Evolutionary conservation across 2,888 invertebrate species (phyloP).

Genomic region (Hofmannophila pseudospretella): DNA sequence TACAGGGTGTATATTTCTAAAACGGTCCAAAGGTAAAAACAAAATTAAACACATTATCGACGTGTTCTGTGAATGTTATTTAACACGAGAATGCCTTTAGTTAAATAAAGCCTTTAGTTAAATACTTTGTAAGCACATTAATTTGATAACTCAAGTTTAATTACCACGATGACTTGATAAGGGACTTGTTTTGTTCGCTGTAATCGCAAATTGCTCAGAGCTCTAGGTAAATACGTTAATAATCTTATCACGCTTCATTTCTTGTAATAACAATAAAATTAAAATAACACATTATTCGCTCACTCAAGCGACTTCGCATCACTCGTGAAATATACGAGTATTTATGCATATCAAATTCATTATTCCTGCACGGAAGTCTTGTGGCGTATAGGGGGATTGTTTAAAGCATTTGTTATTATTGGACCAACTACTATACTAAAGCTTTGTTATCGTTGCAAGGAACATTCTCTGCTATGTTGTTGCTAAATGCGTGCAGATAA

Average conservation of each 20-base stretch:
- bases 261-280: not conserved
- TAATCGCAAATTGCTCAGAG: conserved; percentile 4
- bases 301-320: not conserved
- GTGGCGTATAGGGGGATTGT: too few relatives aligned
- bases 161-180: conserved; percentile 35
- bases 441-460: not conserved
- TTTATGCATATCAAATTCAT: too few relatives aligned
- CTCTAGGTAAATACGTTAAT: conserved; percentile 3
- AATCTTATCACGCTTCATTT: conserved; percentile 1
- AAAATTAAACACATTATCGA: too few relatives aligned
- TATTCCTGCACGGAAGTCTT: too few relatives aligned
- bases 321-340: not conserved
- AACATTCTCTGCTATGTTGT: not conserved
- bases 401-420: too few relatives aligned
- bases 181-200: conserved; percentile 9
- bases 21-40: too few relatives aligned
- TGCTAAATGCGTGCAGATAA: too few relatives aligned
- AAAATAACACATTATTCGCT: conserved; percentile 2
- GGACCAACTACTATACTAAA: too few relatives aligned
- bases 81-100: not conserved
- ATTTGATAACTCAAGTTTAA: conserved; percentile 38
- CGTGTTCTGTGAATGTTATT: not conserved
- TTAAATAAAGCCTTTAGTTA: conserved; percentile 8
- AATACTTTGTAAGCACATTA: conserved; percentile 20
- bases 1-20: too few relatives aligned